Base-by-base conservation (phyloP, 2,797 vertebrate genomes). In the Onychomys leucogaster region DNA sequence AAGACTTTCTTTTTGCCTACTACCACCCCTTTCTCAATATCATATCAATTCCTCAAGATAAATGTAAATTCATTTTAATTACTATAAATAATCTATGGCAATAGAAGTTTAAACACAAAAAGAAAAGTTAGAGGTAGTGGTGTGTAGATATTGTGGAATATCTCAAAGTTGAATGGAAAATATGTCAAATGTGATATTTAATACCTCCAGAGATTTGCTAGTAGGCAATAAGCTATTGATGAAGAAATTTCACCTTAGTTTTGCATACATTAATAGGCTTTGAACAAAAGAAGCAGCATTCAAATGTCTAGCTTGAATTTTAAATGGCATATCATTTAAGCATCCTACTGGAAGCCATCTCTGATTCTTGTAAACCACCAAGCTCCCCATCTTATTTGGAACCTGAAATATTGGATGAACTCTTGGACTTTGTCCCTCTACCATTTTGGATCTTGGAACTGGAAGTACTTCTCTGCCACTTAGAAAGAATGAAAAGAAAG, bases 41-140 rank as follows among this genome's bases (percentile, higher is more conserved):
- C 94, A 82, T 52, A 73, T 94, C 87, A 96, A 32, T 94, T 90
- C 55, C 63, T 71, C 81, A 69, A 90, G 89, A 97, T 93, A 81
- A 94, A 96, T 93, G 75, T 81, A 93, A 97, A 96, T 81, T 63
- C 76, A 78, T 90, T 97, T 95, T 96, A 94, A 96, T 97, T 83
- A 96, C 81, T 96, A 5, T 37, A 80, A 80, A 55, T 55, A 81
- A 71, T 43, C 29, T 0, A 85, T 2, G 16, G 86, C 43, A 90
- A 87, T 19, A 21, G 9, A 37, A 78, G 49, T 73, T 92, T 83
- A 75, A 76, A 27, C 23, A 89, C 61, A 8, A 34, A 91, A 95
- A 76, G 27, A 90, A 93, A 94, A 41, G 27, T 88, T 52, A 73
- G 10, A 91, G 29, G 14, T 23, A 49, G 78, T 32, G n/a, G 17